Base-by-base conservation (phyloP, 2,113 vertebrate genomes). In the Poeciliopsis retropinna region DNA sequence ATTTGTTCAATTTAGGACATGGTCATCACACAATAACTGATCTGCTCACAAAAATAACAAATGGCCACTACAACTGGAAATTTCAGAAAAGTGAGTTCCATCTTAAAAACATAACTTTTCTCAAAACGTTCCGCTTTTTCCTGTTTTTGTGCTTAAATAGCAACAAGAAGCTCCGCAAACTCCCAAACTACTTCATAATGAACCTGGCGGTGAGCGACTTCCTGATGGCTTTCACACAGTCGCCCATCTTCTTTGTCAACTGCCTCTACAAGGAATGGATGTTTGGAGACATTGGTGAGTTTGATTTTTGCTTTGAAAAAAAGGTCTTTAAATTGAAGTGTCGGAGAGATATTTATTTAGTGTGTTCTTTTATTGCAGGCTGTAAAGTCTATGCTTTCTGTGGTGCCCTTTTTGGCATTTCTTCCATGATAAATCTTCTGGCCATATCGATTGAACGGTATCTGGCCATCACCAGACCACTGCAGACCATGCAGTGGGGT, bases 341-440 rank as follows among this genome's bases (percentile, higher is more conserved):
- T 47, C 5, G 4, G 44, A 47, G 1, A 13, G 44, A 4, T 19
- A 22, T n/a, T 17, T 25, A 60, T 28, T 5, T 11, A 37, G 34
- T 37, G 60, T 41, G 6, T 31, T 60, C 2, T 4, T 32, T 73
- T 79, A 73, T 73, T 70, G 37, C 85, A 98, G 97, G 96, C 66
- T 98, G 97, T 67, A 96, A 98, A 83, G 89, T 98, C 88, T 98
- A 98, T 72, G 97, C 96, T 29, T 99, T 99, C 94, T 98, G 96
- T 11, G 96, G 97, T 1, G 96, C 97, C 70, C 91, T 98, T 72
- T 98, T 98, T 78, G 97, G 97, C 79, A 97, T 98, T 81, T 90
- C 95, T 67, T 99, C 97, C 83, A 98, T 99, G 97, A 96, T 97
- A 57, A 98, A 95, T 84, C 94, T 98, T 72, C 93, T 91, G 85